Conservation (phyloP, 1,140 invertebrate genomes). For the Drosophila ohnishii region DNA sequence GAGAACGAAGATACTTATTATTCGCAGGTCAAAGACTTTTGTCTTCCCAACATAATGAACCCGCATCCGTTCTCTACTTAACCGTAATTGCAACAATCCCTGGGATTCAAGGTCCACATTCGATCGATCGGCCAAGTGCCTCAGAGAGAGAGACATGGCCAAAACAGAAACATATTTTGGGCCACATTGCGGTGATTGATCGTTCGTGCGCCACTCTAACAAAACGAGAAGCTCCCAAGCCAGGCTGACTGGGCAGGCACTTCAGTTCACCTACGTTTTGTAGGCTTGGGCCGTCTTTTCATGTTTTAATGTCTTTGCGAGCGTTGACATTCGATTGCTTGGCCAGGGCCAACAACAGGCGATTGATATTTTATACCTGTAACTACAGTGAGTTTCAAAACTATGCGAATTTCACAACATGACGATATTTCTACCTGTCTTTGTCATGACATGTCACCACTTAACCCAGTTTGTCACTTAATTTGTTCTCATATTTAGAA, state of each 20-base stretch:
- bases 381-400: slow-evolving; percentile 21
- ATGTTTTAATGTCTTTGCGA: slow-evolving; percentile 27
- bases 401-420: not conserved
- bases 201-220: slow-evolving; percentile 60
- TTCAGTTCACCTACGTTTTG: slow-evolving; percentile 24
- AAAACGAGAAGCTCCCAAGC: slow-evolving; percentile 31
- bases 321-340: slow-evolving; percentile 43
- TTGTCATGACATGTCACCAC: not conserved
- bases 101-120: slow-evolving; percentile 41
- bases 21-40: slow-evolving; percentile 58
- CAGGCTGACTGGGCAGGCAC: slow-evolving; percentile 2
- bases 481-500: slow-evolving; percentile 13
- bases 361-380: slow-evolving; percentile 26
- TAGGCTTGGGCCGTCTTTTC: slow-evolving; percentile 21
- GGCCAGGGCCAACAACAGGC: slow-evolving; percentile 30
- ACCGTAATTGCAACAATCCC: slow-evolving; percentile 60
- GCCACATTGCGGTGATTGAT: slow-evolving; percentile 61
- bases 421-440: not conserved
- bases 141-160: slow-evolving; percentile 48
- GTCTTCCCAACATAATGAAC: slow-evolving; percentile 43
- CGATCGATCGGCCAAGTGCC: slow-evolving; percentile 40
- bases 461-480: slow-evolving; percentile 20
- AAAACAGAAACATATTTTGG: slow-evolving; percentile 52
- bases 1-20: slow-evolving; percentile 17
- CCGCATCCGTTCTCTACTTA: slow-evolving; percentile 57